These are phyloP conservation scores for Myrmophylax atrothorax DNA, from an alignment of 2,113 vertebrate species.

Conservation along the genomic window DNA sequence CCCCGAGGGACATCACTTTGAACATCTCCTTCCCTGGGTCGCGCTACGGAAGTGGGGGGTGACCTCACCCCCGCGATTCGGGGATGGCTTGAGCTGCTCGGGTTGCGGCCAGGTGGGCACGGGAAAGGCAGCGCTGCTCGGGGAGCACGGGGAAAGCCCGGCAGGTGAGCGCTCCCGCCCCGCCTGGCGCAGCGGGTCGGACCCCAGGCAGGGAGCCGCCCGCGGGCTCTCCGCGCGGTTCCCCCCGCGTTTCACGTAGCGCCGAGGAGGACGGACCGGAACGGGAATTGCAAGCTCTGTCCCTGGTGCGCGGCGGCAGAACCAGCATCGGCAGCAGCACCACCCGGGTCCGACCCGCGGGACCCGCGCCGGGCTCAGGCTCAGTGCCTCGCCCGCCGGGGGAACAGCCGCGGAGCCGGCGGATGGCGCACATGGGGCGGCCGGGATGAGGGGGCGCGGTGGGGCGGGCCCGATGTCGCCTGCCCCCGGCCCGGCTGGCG, in stretches of 20 bases:
- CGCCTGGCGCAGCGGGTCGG: neutral
- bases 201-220: neutral
- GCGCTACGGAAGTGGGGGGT: neutral
- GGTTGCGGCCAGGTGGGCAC: neutral
- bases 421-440: neutral
- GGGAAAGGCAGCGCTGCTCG: neutral
- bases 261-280: slow-evolving; percentile 24
- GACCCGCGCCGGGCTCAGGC: neutral
- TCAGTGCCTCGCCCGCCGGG: neutral
- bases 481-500: neutral
- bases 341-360: neutral
- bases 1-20: neutral
- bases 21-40: neutral
- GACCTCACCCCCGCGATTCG: neutral
- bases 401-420: neutral
- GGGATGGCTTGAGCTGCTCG: neutral
- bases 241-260: neutral
- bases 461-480: neutral
- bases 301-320: neutral
- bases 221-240: neutral
- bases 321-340: neutral
- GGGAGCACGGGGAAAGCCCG: neutral
- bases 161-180: neutral
- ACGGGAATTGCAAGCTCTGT: neutral
- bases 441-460: neutral